Base-by-base conservation (phyloP, 2,888 invertebrate species). In the Chrysopilus asiliformis region DNA sequence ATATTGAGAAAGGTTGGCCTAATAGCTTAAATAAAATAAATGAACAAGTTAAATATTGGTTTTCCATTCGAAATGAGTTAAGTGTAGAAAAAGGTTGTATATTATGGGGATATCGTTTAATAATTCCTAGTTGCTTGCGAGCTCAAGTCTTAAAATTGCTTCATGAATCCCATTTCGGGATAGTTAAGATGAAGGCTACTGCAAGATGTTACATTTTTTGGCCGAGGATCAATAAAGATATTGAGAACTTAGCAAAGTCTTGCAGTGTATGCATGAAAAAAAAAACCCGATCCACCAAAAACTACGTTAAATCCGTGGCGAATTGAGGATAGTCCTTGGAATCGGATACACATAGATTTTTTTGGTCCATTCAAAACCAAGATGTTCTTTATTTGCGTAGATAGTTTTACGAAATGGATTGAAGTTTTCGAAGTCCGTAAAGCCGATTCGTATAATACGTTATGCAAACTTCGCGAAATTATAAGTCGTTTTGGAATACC, bases 151-250 rank as follows among this genome's bases (percentile, higher is more conserved):
- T 40, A 13, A 26, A 22, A 8, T 12, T 25, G n/a, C 12, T 42
- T 17, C 43, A 43, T 37, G 14, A 17, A 17, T 27, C 31, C 5
- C 41, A 38, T 16, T 12, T 29, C 4, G 41, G 41, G 9, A 33
- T 40, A 3, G 28, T 20, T 9, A 32, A 32, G 20, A 37, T 24
- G 3, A 40, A 32, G 24, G 9, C 24, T 4, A 19, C 32, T 31
- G 44, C 43, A 4, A 18, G 38, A 36, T 39, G 42, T 34, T 36
- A 41, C 4, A 36, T 49, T 25, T 44, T 44, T 29, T 46, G 42
- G 30, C 47, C 49, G 4, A 43, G 41, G 14, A 34, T 45, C 6
- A 15, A 34, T 15, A 25, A 27, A 25, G 47, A 48, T 15, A 43
- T 45, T 13, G 47, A 47, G 39, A 42, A 43, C n/a, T 8, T 37